Evolutionary conservation across 92 coral and sea anemone genomes (phyloP).

Genomic region (Zoanthus solanderi): DNA sequence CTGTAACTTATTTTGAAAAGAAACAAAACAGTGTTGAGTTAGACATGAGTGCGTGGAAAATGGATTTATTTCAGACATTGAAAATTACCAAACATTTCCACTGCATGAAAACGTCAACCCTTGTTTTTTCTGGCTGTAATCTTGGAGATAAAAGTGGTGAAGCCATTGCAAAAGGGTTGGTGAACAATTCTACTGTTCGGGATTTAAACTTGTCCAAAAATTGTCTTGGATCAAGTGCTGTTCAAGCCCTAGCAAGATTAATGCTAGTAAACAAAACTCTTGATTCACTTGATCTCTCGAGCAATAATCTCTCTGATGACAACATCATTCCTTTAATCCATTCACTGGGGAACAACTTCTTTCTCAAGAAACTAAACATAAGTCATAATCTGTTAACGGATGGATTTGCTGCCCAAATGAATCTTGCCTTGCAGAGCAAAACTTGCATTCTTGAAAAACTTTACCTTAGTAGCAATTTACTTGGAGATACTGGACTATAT

Average conservation of each 20-base stretch:
- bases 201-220: constrained; percentile 85
- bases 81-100: constrained; percentile 64
- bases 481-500: constrained; percentile 72
- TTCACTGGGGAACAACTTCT: constrained; percentile 57
- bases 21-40: constrained; percentile 45
- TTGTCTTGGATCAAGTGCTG: constrained; percentile 60
- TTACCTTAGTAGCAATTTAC: constrained; percentile 76
- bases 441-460: constrained; percentile 59
- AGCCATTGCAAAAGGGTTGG: constrained; percentile 74
- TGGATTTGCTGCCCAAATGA: constrained; percentile 64
- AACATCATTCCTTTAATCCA: constrained; percentile 60
- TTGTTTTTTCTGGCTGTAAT: constrained; percentile 69
- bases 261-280: constrained; percentile 59
- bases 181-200: constrained; percentile 55
- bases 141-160: constrained; percentile 86
- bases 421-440: constrained; percentile 55
- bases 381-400: constrained; percentile 79
- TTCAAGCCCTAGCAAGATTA: constrained; percentile 69
- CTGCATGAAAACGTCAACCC: constrained; percentile 58
- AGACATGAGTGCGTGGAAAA: constrained; percentile 53
- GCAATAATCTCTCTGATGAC: constrained; percentile 75
- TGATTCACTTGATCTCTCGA: constrained; percentile 70
- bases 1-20: constrained; percentile 63
- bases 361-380: constrained; percentile 69
- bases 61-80: constrained; percentile 57